phyloP scores from a whole-genome alignment of 2,113 vertebrate species.

The Trichomycterus rosablanca region DNA sequence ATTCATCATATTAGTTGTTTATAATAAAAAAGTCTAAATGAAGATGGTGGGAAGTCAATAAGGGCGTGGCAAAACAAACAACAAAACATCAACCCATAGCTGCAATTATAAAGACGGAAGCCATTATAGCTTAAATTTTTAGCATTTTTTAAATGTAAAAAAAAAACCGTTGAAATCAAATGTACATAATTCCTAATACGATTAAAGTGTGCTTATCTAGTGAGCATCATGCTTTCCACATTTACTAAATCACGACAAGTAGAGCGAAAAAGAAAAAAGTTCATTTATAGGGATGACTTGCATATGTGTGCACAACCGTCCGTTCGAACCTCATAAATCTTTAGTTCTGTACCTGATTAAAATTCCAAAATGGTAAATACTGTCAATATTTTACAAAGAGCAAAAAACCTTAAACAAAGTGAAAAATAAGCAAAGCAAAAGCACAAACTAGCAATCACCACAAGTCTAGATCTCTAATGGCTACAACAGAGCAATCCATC shows the following conservation, averaged over 20 bases:
- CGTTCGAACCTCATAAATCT: constrained; percentile 49
- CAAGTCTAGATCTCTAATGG: constrained; percentile 46
- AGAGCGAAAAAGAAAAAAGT: constrained; percentile 26
- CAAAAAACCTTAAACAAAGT: constrained; percentile 24
- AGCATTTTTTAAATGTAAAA: too few relatives aligned
- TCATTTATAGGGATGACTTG: constrained; percentile 46
- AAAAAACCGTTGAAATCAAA: too few relatives aligned
- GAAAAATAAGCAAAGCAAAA: constrained; percentile 38
- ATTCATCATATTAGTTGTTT: too few relatives aligned
- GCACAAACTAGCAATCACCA: constrained; percentile 40
- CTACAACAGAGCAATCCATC: constrained; percentile 39
- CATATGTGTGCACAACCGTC: constrained; percentile 53
- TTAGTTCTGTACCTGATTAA: constrained; percentile 60
- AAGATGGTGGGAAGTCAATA: too few relatives aligned
- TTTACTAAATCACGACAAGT: constrained; percentile 21
- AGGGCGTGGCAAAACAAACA: too few relatives aligned
- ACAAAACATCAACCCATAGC: too few relatives aligned
- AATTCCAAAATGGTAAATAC: constrained; percentile 52
- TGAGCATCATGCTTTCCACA: constrained; percentile 37
- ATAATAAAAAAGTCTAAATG: too few relatives aligned
- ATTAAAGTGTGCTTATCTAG: constrained; percentile 49
- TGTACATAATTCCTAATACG: constrained; percentile 30
- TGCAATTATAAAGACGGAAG: too few relatives aligned
- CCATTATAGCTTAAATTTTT: too few relatives aligned
- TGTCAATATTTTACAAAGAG: constrained; percentile 51